Conservation (phyloP, 2,888 invertebrate species). For the Lochmaea crataegi region DNA sequence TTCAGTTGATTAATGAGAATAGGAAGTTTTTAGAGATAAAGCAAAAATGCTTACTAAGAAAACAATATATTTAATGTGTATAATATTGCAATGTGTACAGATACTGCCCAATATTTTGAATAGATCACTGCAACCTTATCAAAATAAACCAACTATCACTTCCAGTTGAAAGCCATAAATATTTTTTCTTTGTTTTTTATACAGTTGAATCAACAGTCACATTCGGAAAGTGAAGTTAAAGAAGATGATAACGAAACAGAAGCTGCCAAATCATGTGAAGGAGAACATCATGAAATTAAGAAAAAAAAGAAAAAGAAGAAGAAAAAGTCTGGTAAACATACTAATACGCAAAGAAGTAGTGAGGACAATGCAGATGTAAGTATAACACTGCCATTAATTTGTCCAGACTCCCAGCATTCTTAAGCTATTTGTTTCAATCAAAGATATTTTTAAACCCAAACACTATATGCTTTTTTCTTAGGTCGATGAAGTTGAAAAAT, state of each 20-base stretch:
- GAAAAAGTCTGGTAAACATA: conserved; percentile 70
- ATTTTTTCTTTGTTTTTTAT: conserved; percentile 33
- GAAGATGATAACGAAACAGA: conserved; percentile 76
- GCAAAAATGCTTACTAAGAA: too few relatives aligned
- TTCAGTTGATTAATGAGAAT: too few relatives aligned
- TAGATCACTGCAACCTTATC: too few relatives aligned
- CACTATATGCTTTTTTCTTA: conserved; percentile 41
- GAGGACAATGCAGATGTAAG: conserved; percentile 74
- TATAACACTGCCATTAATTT: conserved; percentile 27
- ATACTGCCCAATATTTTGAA: too few relatives aligned
- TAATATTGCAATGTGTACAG: too few relatives aligned
- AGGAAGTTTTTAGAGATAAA: too few relatives aligned
- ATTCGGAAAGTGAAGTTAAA: conserved; percentile 77
- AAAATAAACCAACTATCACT: not conserved
- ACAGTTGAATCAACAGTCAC: conserved; percentile 74
- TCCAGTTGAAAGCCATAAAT: not conserved
- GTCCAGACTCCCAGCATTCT: too few relatives aligned
- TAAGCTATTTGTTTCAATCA: too few relatives aligned
- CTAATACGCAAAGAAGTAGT: conserved; percentile 69
- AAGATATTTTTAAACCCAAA: too few relatives aligned
- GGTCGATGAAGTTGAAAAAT: conserved; percentile 76
- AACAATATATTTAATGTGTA: too few relatives aligned
- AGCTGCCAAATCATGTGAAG: conserved; percentile 68
- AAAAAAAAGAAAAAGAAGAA: conserved; percentile 73
- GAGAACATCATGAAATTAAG: conserved; percentile 65